phyloP scores from a whole-genome alignment of 2,113 vertebrate genomes.

The Limanda limanda region DNA sequence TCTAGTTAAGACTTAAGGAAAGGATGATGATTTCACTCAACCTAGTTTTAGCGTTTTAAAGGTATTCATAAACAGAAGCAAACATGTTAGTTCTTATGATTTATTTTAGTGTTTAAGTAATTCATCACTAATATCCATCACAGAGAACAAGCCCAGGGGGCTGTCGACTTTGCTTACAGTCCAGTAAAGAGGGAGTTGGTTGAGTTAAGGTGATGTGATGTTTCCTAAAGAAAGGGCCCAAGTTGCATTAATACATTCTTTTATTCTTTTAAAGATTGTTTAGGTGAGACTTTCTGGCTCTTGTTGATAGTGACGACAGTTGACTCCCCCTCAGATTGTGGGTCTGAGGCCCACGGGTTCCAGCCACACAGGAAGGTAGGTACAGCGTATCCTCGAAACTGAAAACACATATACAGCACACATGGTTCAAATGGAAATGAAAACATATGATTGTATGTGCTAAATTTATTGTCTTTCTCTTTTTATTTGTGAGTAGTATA shows the following conservation, averaged over 20 bases:
- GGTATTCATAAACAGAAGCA: not conserved
- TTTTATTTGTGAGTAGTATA: not conserved
- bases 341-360: conserved; percentile 61
- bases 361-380: conserved; percentile 66
- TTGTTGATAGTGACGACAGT: conserved; percentile 43
- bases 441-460: not conserved
- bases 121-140: not conserved
- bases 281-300: conserved; percentile 52
- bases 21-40: not conserved
- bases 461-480: not conserved
- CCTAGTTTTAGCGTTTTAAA: not conserved
- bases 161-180: not conserved
- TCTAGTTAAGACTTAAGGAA: not conserved
- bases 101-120: not conserved
- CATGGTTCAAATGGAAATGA: not conserved
- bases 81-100: not conserved
- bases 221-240: not conserved
- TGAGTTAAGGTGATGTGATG: not conserved
- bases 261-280: conserved; percentile 49
- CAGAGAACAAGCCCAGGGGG: not conserved
- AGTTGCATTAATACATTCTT: not conserved
- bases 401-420: conserved; percentile 9
- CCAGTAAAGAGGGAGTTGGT: not conserved
- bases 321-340: conserved; percentile 55
- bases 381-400: conserved; percentile 70